A percentile compares a stretch with the other conserved stretches of the same genome.
These are phyloP conservation scores for Eristalinus sepulchralis DNA, from an alignment of 2,888 invertebrate genomes.

Conservation along the genomic window DNA sequence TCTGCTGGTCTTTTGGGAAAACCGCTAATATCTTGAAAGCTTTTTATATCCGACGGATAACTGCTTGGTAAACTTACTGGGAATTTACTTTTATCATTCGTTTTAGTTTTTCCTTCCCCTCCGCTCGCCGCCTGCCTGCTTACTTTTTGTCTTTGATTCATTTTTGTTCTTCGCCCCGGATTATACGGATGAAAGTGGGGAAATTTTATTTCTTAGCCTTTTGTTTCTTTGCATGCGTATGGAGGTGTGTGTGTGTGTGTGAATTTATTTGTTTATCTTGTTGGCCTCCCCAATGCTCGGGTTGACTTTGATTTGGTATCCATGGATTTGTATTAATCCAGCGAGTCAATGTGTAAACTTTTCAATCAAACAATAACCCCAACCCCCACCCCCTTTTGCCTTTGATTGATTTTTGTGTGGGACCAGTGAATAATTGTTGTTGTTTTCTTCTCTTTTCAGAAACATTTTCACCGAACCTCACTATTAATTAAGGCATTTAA, in stretches of 20 bases:
- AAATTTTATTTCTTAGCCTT: conserved; percentile 37
- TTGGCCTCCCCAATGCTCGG: background rate
- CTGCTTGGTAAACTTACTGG: conserved; percentile 59
- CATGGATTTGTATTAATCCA: conserved; percentile 19
- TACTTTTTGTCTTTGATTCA: conserved; percentile 42
- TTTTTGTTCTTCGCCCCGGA: conserved; percentile 41
- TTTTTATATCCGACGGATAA: conserved; percentile 57
- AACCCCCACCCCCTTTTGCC: background rate
- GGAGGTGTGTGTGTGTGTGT: background rate
- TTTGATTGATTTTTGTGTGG: background rate
- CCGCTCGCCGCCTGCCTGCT: background rate
- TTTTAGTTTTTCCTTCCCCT: conserved; percentile 19
- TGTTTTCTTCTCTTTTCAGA: conserved; percentile 83
- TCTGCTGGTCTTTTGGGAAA: conserved; percentile 36
- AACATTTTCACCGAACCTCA: conserved; percentile 96
- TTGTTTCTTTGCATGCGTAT: background rate
- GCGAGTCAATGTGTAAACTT: conserved; percentile 27
- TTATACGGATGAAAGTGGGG: conserved; percentile 35
- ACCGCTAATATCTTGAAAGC: conserved; percentile 71
- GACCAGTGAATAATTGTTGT: conserved; percentile 17
- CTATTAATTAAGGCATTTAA: conserved; percentile 98
- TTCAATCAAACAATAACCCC: conserved; percentile 25
- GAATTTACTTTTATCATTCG: conserved; percentile 65
- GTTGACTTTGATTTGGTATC: conserved; percentile 38
- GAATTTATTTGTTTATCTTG: background rate